Conservation (phyloP, 2,797 vertebrate species). For the Poecilia gillii region DNA sequence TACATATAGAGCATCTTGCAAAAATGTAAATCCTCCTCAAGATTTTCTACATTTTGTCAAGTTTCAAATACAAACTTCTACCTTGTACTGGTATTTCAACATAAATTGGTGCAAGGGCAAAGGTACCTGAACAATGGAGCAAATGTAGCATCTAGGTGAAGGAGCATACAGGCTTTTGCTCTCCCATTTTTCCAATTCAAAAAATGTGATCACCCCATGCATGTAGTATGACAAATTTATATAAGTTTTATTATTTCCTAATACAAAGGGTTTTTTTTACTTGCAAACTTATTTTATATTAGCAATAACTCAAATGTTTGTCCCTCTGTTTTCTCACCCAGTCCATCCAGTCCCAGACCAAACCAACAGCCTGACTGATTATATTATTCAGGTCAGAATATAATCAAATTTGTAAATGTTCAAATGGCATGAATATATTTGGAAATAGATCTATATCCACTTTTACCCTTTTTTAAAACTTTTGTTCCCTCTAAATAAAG, state of each 20-base stretch:
- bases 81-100: not conserved
- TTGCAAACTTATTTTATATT: not conserved
- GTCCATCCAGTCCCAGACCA: not conserved
- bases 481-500: constrained; percentile 37
- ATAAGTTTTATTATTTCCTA: not conserved
- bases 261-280: not conserved
- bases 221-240: not conserved
- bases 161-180: not conserved
- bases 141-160: not conserved
- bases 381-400: not conserved
- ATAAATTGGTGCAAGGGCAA: not conserved
- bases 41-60: not conserved
- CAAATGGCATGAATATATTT: not conserved
- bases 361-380: not conserved
- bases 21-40: too few relatives aligned
- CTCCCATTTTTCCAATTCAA: not conserved
- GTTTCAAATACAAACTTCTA: not conserved
- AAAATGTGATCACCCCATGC: not conserved
- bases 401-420: not conserved
- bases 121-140: not conserved
- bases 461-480: not conserved
- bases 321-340: not conserved
- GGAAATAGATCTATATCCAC: not conserved
- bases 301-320: not conserved
- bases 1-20: not conserved